Evolutionary conservation across 2,797 vertebrate genomes (phyloP).

Genomic region (Sebastes steindachneri): DNA sequence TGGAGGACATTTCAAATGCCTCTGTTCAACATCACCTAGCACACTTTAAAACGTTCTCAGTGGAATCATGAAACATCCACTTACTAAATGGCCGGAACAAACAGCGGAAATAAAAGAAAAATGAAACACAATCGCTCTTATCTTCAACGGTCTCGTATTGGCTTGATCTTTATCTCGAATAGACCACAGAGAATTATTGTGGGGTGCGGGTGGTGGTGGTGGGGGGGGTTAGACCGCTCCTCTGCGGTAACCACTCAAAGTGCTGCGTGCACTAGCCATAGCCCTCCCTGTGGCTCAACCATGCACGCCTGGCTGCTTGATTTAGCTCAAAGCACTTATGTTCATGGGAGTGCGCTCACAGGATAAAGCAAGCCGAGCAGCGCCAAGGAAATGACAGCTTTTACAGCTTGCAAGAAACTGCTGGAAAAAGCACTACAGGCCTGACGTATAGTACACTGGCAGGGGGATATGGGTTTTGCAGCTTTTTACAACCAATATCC

Average conservation of each 20-base stretch:
- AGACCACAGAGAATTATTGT: slow-evolving; percentile 10
- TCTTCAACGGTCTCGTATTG: slow-evolving; percentile 22
- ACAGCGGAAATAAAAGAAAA: slow-evolving; percentile 1
- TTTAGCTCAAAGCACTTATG: slow-evolving; percentile 59
- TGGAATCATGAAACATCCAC: slow-evolving; percentile 29
- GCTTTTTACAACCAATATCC: slow-evolving; percentile 50
- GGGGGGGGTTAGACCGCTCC: neutral
- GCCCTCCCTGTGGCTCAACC: slow-evolving; percentile 27
- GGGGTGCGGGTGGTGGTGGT: neutral
- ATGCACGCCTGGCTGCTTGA: slow-evolving; percentile 54
- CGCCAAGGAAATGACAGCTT: slow-evolving; percentile 53
- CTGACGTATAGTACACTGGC: slow-evolving; percentile 29
- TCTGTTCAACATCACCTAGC: neutral
- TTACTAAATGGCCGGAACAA: slow-evolving; percentile 1
- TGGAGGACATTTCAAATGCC: slow-evolving; percentile 1
- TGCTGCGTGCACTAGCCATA: slow-evolving; percentile 21
- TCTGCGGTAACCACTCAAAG: slow-evolving; percentile 18
- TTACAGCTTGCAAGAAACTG: slow-evolving; percentile 43
- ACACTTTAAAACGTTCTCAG: slow-evolving; percentile 2
- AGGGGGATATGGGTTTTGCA: slow-evolving; percentile 47
- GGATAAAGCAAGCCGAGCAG: slow-evolving; percentile 45
- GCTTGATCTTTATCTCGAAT: slow-evolving; percentile 37
- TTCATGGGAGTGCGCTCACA: slow-evolving; percentile 38
- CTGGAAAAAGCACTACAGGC: slow-evolving; percentile 44
- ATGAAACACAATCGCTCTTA: neutral